phyloP scores from a whole-genome alignment of 2,888 invertebrate genomes.

The Tenodera sinensis region DNA sequence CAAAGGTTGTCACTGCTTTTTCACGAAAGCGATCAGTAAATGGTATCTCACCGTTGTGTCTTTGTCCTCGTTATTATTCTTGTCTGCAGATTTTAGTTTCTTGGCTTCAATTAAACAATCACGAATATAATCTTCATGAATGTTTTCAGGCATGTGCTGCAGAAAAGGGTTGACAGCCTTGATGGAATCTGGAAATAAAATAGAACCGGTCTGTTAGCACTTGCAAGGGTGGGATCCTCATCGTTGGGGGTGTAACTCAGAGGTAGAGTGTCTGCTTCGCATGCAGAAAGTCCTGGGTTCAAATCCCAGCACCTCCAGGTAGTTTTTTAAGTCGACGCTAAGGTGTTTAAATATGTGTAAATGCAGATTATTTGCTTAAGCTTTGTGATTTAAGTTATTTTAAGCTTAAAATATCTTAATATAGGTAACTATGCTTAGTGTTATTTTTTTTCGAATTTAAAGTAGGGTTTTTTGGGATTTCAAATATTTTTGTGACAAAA shows the following conservation, averaged over 20 bases:
- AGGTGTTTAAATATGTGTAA: no score
- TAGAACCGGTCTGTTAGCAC: neutral
- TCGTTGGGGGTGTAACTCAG: conserved; percentile 50
- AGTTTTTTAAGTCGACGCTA: neutral
- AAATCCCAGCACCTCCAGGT: conserved; percentile 60
- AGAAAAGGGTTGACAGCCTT: conserved; percentile 69
- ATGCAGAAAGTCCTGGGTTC: conserved; percentile 66
- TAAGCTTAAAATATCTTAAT: no score
- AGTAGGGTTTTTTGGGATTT: no score
- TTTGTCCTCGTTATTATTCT: conserved; percentile 46
- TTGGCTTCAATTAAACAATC: conserved; percentile 55
- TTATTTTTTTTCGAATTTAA: no score
- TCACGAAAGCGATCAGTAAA: conserved; percentile 50
- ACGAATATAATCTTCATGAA: conserved; percentile 59
- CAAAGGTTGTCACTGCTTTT: conserved; percentile 37
- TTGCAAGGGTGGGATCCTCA: neutral
- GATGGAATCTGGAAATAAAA: conserved; percentile 53
- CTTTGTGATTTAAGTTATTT: no score
- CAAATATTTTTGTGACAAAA: no score
- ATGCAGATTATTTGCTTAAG: no score
- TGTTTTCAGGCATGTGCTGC: conserved; percentile 54
- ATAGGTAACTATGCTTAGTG: no score
- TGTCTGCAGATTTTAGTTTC: conserved; percentile 44
- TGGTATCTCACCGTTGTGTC: conserved; percentile 50
- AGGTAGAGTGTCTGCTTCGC: conserved; percentile 63